Conservation (phyloP, 2,888 invertebrate species). For the Phasia obesa region DNA sequence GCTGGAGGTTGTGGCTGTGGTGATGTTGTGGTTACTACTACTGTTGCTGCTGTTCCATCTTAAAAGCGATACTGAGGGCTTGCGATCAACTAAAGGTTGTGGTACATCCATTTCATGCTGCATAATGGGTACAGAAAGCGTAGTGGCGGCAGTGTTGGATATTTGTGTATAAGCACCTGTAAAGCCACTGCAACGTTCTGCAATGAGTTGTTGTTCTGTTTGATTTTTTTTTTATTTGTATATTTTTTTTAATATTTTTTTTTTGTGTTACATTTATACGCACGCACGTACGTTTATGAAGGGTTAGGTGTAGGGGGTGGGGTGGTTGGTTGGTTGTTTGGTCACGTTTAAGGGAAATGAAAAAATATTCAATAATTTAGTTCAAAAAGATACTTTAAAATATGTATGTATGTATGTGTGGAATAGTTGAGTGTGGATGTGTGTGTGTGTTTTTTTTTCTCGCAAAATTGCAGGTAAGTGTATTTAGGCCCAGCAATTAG, state of each 20-base stretch:
- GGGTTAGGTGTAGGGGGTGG: background rate
- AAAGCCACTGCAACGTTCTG: conserved; percentile 89
- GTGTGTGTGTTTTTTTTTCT: background rate
- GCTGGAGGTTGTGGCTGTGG: conserved; percentile 58
- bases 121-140: conserved; percentile 83
- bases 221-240: conserved; percentile 54
- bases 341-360: background rate
- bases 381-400: background rate
- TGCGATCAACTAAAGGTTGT: conserved; percentile 88
- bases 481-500: conserved; percentile 18
- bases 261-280: conserved; percentile 26
- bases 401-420: background rate
- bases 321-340: background rate
- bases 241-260: conserved; percentile 17
- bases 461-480: background rate
- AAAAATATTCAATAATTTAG: conserved; percentile 19
- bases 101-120: conserved; percentile 87
- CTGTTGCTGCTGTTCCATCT: conserved; percentile 82
- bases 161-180: conserved; percentile 82
- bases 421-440: background rate
- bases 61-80: conserved; percentile 86
- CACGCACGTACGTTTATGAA: conserved; percentile 17
- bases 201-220: conserved; percentile 85
- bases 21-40: conserved; percentile 64
- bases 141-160: conserved; percentile 77